Evolutionary conservation across 2,797 vertebrate genomes (phyloP), one percentile per base, ranked within the genome.

Genomic region (Telmatherina bonti): DNA sequence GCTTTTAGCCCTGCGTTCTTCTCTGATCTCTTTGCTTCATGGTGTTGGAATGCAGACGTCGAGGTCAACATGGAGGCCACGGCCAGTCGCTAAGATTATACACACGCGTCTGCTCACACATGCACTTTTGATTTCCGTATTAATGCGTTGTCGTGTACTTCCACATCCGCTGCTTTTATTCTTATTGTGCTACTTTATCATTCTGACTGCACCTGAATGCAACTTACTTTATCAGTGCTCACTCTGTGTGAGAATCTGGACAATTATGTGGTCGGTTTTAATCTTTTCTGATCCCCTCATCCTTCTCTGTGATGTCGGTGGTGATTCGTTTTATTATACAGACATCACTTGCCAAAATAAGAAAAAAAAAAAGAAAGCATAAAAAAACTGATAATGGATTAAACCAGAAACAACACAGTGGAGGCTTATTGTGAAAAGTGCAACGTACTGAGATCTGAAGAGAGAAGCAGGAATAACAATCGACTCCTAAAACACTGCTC

Each of bases 61-160:
- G 18, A 77, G 87, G 76, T 85, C 67, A 45, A 59, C 63, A 65
- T 0, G 7, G 10, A 72, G 78, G 64, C 55, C 76, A 29, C 15
- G 38, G 49, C 85, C 1, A 13, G 77, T 67, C 62, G 20, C 75
- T 49, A 62, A 72, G 55, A 67, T 15, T 0, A n/a, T 33, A 30
- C 47, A 55, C 68, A 15, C 4, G 33, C 11, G 7, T 57, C 56
- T 47, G 16, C n/a, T 27, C 49, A 30, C 65, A 65, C 67, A 65
- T 30, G 55, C 51, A 78, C 59, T 36, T 85, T 73, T 70, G 33
- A 10, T 74, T 81, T 78, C 29, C 66, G 61, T 84, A 88, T 89
- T 83, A 87, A 88, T 88, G 84, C 54, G 66, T 77, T 85, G 85
- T 88, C 88, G 83, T 80, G 79, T 13, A 76, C 85, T 91, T 90